Evolutionary conservation across 2,797 vertebrate species (phyloP), one percentile per base, ranked within the genome.

Genomic region (Premnoplex brunnescens): DNA sequence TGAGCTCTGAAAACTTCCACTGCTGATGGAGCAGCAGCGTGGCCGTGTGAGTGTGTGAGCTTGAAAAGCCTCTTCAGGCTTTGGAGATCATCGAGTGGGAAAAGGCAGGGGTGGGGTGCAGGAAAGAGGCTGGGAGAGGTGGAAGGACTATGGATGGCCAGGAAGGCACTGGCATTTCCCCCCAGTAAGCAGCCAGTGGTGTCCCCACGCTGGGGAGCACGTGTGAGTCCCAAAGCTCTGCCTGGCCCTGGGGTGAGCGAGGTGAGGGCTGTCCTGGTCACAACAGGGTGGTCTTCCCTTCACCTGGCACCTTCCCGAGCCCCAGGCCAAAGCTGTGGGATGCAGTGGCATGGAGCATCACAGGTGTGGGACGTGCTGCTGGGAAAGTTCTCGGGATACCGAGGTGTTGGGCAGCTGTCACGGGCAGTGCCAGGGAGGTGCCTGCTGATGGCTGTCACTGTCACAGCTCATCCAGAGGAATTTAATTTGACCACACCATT

Each of bases 401-500:
- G 5, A n/a, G 43, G 37, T 8, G 51, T 3, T 11, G 0, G 87
- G 66, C 26, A 1, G 34, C 56, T 63, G 73, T 22, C 20, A 4
- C 0, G 0, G 87, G 66, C 26, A 1, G 34, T 14, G 66, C 52
- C 4, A 1, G 41, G 14, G 16, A 10, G 28, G 58, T 63, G 72
- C 55, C 59, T 19, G 2, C 2, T 5, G 1, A 0, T 2, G 19
- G 74, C 79, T 77, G 58, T 4, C 34, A 3, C 59, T 44, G 60
- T 12, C 69, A 30, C 75, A 24, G 69, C 83, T 32, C 46, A 3
- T 19, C 37, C 12, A 4, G 12, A 49, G 18, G 9, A 17, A 2
- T 9, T 30, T 3, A 3, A 1, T 7, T 4, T 16, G n/a, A 1
- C 28, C 10, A 1, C 32, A 2, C 21, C 5, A 0, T 0, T 13